These are phyloP conservation scores for Octodon degus DNA, from an alignment of 2,113 vertebrate species.

Conservation along the genomic window DNA sequence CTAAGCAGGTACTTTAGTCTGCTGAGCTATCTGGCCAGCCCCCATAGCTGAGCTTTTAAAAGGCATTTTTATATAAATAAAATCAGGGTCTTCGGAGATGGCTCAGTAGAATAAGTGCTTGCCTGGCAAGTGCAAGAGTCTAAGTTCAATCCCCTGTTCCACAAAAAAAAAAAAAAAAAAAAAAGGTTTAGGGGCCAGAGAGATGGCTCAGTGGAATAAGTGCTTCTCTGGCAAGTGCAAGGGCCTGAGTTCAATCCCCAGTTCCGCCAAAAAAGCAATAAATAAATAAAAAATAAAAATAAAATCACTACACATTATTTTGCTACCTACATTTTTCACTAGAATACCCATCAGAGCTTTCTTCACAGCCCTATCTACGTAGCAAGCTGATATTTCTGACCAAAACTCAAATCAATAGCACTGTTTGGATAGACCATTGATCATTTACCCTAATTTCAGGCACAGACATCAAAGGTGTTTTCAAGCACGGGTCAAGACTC, in stretches of 20 bases:
- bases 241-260: no score
- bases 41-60: neutral
- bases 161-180: no score
- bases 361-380: neutral
- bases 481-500: neutral
- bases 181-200: no score
- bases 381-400: neutral
- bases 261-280: no score
- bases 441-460: neutral
- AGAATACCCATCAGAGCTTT: neutral
- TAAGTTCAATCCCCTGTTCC: no score
- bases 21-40: no score
- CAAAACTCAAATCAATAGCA: no score
- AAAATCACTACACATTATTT: neutral
- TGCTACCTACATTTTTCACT: neutral
- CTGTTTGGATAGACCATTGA: neutral
- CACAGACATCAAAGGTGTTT: neutral
- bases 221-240: no score
- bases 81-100: neutral
- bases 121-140: no score
- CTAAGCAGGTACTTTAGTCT: no score
- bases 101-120: no score
- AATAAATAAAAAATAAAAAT: neutral
- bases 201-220: no score
- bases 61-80: neutral